These are phyloP conservation scores for Myotis yumanensis DNA, from an alignment of 2,113 vertebrate species.

Conservation along the genomic window DNA sequence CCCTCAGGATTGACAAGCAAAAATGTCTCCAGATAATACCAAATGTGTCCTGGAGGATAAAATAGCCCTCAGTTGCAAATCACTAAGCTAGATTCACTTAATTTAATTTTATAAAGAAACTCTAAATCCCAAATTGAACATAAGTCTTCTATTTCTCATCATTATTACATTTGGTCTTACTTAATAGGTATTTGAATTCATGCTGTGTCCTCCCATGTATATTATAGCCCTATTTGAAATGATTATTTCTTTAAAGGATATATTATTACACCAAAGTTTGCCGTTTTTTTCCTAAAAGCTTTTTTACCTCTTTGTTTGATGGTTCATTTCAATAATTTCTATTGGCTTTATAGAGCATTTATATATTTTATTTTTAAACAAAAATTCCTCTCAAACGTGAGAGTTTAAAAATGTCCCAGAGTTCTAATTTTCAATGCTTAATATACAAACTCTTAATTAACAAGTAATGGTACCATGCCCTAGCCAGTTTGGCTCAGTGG, in stretches of 20 bases:
- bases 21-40: not conserved
- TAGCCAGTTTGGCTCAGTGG: too few relatives aligned
- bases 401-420: not conserved
- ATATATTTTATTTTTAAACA: not conserved
- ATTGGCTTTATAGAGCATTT: not conserved
- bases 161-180: not conserved
- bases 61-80: not conserved
- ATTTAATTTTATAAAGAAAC: conserved; percentile 31
- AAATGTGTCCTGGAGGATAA: not conserved
- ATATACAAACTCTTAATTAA: not conserved
- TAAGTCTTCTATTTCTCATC: not conserved
- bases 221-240: not conserved
- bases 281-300: not conserved
- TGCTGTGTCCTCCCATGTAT: not conserved
- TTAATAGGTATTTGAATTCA: conserved; percentile 17
- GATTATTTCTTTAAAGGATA: not conserved
- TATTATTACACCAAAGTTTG: not conserved
- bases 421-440: not conserved
- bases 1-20: not conserved
- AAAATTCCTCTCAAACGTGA: conserved; percentile 2
- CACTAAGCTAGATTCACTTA: not conserved
- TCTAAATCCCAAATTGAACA: conserved; percentile 12
- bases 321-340: not conserved
- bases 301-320: conserved; percentile 9
- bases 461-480: not conserved